phyloP scores from a whole-genome alignment of 1,140 invertebrate genomes.

The Leptonema lineaticorne region DNA sequence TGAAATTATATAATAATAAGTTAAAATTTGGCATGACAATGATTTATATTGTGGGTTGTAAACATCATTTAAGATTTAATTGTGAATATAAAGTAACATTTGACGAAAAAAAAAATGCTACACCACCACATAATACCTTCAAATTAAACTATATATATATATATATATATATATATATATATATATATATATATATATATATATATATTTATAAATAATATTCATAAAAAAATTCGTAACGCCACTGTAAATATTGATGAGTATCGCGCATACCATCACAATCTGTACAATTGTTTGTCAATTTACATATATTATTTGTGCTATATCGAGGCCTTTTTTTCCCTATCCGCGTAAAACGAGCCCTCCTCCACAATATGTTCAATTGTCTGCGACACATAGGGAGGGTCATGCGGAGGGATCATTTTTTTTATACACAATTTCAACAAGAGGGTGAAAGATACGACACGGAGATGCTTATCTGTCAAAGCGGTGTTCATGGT shows the following conservation, averaged over 20 bases:
- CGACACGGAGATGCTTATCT: constrained; percentile 33
- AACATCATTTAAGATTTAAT: too few species aligned
- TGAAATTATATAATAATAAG: too few species aligned
- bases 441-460: constrained; percentile 8
- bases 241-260: not conserved
- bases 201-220: not conserved
- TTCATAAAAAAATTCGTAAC: not conserved
- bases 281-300: constrained; percentile 41
- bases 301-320: constrained; percentile 41
- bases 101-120: too few species aligned
- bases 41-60: too few species aligned
- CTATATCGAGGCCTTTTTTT: constrained; percentile 12
- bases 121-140: too few species aligned
- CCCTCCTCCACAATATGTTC: constrained; percentile 31
- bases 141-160: not conserved
- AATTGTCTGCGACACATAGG: constrained; percentile 38
- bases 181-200: constrained; percentile 1
- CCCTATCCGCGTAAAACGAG: constrained; percentile 13
- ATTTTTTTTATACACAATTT: not conserved
- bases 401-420: not conserved
- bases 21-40: too few species aligned
- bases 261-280: constrained; percentile 38
- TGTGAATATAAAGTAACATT: too few species aligned
- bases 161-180: not conserved
- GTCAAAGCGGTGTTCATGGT: constrained; percentile 32